These are phyloP conservation scores for Sebastes glaucus DNA, from an alignment of 2,797 vertebrate species.

Conservation along the genomic window DNA sequence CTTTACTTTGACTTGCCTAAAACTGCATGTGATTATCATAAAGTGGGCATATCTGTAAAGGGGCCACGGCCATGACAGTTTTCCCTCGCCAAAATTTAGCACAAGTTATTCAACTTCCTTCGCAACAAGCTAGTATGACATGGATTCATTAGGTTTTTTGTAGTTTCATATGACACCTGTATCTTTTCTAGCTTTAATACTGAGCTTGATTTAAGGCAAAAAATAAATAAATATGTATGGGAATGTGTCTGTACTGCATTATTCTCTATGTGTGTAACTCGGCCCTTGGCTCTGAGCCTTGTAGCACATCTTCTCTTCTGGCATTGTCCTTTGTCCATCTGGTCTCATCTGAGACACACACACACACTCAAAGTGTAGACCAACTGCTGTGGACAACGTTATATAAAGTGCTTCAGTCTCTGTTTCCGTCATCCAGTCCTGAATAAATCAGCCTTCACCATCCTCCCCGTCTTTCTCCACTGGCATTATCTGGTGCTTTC, in stretches of 20 bases:
- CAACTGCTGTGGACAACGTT: not conserved
- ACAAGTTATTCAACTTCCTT: no score
- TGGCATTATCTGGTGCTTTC: not conserved
- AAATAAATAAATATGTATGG: not conserved
- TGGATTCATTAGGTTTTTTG: no score
- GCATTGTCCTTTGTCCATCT: slow-evolving; percentile 41
- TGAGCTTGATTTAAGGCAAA: no score
- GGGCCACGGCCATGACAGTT: no score
- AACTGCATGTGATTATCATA: no score
- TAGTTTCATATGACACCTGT: no score
- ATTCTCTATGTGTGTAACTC: not conserved
- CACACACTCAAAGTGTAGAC: not conserved
- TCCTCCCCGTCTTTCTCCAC: not conserved
- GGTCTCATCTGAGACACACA: slow-evolving; percentile 9
- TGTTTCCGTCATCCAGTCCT: not conserved
- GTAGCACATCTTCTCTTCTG: slow-evolving; percentile 37
- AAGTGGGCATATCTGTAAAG: no score
- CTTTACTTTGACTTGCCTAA: no score
- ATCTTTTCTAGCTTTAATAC: no score
- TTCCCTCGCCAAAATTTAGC: no score
- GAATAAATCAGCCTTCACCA: slow-evolving; percentile 6
- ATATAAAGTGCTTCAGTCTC: slow-evolving; percentile 5
- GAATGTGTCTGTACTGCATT: slow-evolving; percentile 1
- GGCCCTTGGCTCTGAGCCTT: slow-evolving; percentile 3
- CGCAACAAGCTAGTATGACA: no score